These are phyloP conservation scores for Acleris literana DNA, from an alignment of 2,888 invertebrate species.

Conservation along the genomic window DNA sequence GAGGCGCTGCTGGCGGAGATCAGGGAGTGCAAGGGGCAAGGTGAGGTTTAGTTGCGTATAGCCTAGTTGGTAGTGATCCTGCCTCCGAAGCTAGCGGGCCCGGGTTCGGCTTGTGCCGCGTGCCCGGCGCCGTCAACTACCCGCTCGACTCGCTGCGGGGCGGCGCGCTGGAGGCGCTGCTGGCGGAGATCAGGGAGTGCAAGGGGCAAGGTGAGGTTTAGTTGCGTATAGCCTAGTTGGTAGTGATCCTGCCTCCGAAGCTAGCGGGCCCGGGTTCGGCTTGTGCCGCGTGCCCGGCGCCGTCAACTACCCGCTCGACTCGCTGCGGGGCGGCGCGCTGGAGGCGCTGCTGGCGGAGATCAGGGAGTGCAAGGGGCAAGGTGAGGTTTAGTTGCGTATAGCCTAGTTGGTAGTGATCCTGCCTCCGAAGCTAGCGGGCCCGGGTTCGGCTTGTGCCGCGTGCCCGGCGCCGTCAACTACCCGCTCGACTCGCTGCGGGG, in stretches of 20 bases:
- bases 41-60: constrained; percentile 10
- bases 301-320: constrained; percentile 88
- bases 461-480: constrained; percentile 89
- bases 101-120: constrained; percentile 94
- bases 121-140: constrained; percentile 89
- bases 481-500: constrained; percentile 85
- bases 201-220: constrained; percentile 25
- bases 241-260: too few species aligned
- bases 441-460: constrained; percentile 94
- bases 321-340: constrained; percentile 72
- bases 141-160: constrained; percentile 85
- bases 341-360: constrained; percentile 52
- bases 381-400: constrained; percentile 10
- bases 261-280: constrained; percentile 89
- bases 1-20: constrained; percentile 52
- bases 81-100: constrained; percentile 70
- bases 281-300: constrained; percentile 92
- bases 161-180: constrained; percentile 56
- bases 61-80: too few species aligned
- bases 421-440: constrained; percentile 70
- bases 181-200: constrained; percentile 45
- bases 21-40: constrained; percentile 27
- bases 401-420: too few species aligned
- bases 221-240: too few species aligned
- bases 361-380: constrained; percentile 27